phyloP scores from a whole-genome alignment of 2,797 vertebrate species.

The Chrosomus eos region DNA sequence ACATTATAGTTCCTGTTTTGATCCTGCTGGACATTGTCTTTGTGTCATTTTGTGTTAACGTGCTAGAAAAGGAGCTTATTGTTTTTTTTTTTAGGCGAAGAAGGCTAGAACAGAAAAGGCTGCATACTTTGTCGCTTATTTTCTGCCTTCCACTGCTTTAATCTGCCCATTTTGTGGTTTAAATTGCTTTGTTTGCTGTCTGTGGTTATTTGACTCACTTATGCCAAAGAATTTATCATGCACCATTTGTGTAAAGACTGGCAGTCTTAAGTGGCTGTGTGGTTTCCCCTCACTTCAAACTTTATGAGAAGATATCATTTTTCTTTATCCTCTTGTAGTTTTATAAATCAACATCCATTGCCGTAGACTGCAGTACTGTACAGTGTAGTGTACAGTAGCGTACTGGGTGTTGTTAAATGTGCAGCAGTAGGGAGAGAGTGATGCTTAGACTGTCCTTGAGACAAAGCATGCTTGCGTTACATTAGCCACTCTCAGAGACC shows the following conservation, averaged over 20 bases:
- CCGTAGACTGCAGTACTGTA: constrained; percentile 1
- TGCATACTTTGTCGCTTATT: background rate
- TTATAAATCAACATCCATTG: constrained; percentile 33
- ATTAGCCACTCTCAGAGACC: constrained; percentile 44
- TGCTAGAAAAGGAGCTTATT: constrained; percentile 7
- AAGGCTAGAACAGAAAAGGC: background rate
- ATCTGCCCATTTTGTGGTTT: constrained; percentile 8
- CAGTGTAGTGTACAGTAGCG: constrained; percentile 15
- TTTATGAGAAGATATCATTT: background rate
- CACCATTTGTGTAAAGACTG: constrained; percentile 9
- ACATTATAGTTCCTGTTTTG: constrained; percentile 71
- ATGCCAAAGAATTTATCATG: constrained; percentile 19
- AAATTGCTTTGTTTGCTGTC: constrained; percentile 14
- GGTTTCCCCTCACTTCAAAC: constrained; percentile 13
- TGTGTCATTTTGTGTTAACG: constrained; percentile 58
- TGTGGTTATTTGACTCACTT: constrained; percentile 33
- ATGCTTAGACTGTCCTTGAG: constrained; percentile 50
- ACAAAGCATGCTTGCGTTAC: constrained; percentile 34
- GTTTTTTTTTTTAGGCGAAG: constrained; percentile 3
- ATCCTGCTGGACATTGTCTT: constrained; percentile 57
- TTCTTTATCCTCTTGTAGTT: background rate
- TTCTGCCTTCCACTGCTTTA: constrained; percentile 8
- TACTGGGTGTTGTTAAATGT: constrained; percentile 35
- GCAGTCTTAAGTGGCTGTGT: background rate
- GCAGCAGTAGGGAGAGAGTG: constrained; percentile 31